Evolutionary conservation across 2,888 invertebrate genomes (phyloP).

Genomic region (Tetragnatha montana): DNA sequence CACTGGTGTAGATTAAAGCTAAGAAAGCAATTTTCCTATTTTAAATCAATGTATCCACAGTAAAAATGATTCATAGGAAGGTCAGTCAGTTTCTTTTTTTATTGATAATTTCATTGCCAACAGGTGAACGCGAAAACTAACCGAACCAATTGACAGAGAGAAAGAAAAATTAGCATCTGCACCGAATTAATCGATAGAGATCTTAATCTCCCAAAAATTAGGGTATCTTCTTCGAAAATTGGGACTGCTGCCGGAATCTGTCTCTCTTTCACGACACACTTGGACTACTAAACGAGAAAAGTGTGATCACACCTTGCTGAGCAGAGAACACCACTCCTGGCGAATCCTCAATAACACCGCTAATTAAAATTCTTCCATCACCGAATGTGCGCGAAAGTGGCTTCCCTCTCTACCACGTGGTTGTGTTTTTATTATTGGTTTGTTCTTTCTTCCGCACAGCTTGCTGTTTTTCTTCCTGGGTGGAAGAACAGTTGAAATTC

Average conservation of each 20-base stretch:
- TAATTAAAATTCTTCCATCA: slow-evolving; percentile 20
- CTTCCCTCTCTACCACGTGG: neutral
- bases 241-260: slow-evolving; percentile 25
- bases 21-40: too few species aligned
- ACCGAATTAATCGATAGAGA: neutral
- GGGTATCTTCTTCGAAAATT: slow-evolving; percentile 40
- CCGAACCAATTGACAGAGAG: neutral
- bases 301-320: neutral
- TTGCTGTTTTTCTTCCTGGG: slow-evolving; percentile 19
- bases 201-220: slow-evolving; percentile 31
- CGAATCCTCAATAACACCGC: neutral
- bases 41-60: too few species aligned
- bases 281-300: slow-evolving; percentile 21
- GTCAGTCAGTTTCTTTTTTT: too few species aligned
- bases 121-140: too few species aligned
- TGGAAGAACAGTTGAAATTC: slow-evolving; percentile 6
- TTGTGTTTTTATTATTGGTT: neutral
- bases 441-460: neutral
- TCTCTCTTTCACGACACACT: neutral
- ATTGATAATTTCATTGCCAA: too few species aligned
- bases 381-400: slow-evolving; percentile 36
- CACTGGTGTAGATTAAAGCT: too few species aligned
- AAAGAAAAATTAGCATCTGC: neutral
- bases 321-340: neutral
- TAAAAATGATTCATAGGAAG: too few species aligned